phyloP scores from a whole-genome alignment of 2,888 invertebrate species.

The Gari tellinella region DNA sequence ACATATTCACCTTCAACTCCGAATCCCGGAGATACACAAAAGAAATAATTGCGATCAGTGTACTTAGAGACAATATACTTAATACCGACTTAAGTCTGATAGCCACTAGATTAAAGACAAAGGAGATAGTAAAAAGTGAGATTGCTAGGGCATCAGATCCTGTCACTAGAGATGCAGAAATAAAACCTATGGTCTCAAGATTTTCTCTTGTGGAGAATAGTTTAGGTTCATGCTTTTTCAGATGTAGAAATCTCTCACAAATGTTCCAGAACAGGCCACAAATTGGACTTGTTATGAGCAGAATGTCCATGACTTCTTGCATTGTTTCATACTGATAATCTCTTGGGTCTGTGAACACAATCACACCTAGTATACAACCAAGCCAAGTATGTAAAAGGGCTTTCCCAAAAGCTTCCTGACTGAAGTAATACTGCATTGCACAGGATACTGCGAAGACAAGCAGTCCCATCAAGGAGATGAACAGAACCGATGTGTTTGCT shows the following conservation, averaged over 20 bases:
- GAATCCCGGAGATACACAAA: constrained; percentile 73
- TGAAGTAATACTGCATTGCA: constrained; percentile 80
- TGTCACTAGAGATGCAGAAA: constrained; percentile 75
- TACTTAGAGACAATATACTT: constrained; percentile 69
- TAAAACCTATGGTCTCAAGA: constrained; percentile 79
- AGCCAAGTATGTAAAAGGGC: constrained; percentile 80
- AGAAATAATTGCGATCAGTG: constrained; percentile 66
- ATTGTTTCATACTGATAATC: constrained; percentile 71
- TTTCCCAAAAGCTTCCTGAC: constrained; percentile 72
- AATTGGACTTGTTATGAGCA: constrained; percentile 78
- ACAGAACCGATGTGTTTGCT: constrained; percentile 70
- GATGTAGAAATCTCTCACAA: constrained; percentile 68
- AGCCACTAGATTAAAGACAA: constrained; percentile 74
- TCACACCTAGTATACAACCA: constrained; percentile 80
- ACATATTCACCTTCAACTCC: constrained; percentile 72
- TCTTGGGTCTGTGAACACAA: constrained; percentile 75
- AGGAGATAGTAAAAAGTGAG: constrained; percentile 72
- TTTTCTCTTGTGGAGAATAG: constrained; percentile 70
- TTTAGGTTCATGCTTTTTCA: constrained; percentile 57
- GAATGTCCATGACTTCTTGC: constrained; percentile 78
- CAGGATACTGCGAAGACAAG: constrained; percentile 78
- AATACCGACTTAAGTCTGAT: constrained; percentile 81
- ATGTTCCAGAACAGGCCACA: constrained; percentile 76
- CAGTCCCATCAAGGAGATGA: constrained; percentile 76
- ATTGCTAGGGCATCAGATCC: constrained; percentile 73